Base-by-base conservation (phyloP, 2,113 vertebrate genomes). In the Ptilonorhynchus violaceus region DNA sequence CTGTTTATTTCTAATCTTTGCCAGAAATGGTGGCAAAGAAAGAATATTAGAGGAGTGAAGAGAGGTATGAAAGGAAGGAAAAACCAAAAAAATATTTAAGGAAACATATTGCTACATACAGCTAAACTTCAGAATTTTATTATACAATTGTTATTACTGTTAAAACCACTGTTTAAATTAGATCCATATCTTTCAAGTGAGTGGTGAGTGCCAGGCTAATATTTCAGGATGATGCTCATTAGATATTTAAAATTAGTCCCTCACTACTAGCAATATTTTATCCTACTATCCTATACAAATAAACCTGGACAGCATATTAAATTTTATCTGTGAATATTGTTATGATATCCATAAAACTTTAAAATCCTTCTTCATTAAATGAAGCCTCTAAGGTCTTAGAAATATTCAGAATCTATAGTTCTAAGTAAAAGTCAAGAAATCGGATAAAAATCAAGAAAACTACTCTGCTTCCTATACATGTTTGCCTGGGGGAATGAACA, bases 391-490 rank as follows among this genome's bases (percentile, higher is more conserved):
- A 89, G 52, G 93, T 85, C 75, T 93, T 44, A 50, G 21, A 72
- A 85, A 95, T 83, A 91, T 93, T 96, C 94, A 93, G 85, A 97
- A 92, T 90, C 89, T 42, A 84, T 14, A 79, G 31, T 22, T 31
- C 62, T 88, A 70, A 24, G 68, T 92, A 87, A 77, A 92, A 62
- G 84, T 64, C 88, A 96, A 96, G 46, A 96, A 96, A 94, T 68
- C 84, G 94, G 33, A 92, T 35, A 88, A 80, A 96, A 97, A 90
- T 92, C 91, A 94, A 94, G 83, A 86, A 94, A 95, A 85, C 47
- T 72, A 35, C 79, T 89, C 82, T 87, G 62, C 78, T 92, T 94
- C 63, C 80, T 95, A 53, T 82, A 95, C 63, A 64, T 33, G 7
- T 30, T 84, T 96, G 76, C 68, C 81, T 91, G 33, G 55, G 60